phyloP scores from a whole-genome alignment of 2,888 invertebrate genomes.

The Barypeithes pellucidus region DNA sequence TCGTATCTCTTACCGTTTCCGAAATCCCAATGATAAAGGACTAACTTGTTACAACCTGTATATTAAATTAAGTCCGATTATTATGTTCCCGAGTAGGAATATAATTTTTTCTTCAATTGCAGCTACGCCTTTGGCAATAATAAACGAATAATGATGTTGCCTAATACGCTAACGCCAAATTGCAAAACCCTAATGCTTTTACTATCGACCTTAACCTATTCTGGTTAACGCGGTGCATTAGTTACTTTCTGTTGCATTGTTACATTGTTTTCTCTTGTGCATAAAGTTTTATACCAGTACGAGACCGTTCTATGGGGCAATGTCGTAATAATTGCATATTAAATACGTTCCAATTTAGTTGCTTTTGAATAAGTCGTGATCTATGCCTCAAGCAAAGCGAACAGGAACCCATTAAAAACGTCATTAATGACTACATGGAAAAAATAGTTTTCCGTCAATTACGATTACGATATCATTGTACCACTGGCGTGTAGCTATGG shows the following conservation, averaged over 20 bases:
- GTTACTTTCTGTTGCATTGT: slow-evolving; percentile 55
- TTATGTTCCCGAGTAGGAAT: too few relatives aligned
- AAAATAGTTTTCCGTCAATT: too few relatives aligned
- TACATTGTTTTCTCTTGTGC: slow-evolving; percentile 51
- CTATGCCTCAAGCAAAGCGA: neutral
- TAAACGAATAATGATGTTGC: slow-evolving; percentile 35
- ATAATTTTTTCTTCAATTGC: neutral
- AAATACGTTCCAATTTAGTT: slow-evolving; percentile 3
- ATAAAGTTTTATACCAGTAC: slow-evolving; percentile 40
- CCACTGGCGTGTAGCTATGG: too few relatives aligned
- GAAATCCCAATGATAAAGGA: too few relatives aligned
- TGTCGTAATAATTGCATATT: slow-evolving; percentile 44
- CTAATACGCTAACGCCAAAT: slow-evolving; percentile 42
- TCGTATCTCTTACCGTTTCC: too few relatives aligned
- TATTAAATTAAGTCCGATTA: too few relatives aligned
- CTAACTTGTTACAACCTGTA: too few relatives aligned
- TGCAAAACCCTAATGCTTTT: slow-evolving; percentile 53
- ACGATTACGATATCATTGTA: too few relatives aligned
- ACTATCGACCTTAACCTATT: slow-evolving; percentile 56
- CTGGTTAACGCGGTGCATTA: slow-evolving; percentile 47
- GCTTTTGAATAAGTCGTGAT: neutral
- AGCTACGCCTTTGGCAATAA: slow-evolving; percentile 27
- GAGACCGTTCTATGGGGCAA: slow-evolving; percentile 40
- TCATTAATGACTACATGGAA: neutral
- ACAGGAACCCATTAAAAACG: neutral